Conservation (phyloP, 2,113 vertebrate species). For the Limnothrissa miodon region DNA sequence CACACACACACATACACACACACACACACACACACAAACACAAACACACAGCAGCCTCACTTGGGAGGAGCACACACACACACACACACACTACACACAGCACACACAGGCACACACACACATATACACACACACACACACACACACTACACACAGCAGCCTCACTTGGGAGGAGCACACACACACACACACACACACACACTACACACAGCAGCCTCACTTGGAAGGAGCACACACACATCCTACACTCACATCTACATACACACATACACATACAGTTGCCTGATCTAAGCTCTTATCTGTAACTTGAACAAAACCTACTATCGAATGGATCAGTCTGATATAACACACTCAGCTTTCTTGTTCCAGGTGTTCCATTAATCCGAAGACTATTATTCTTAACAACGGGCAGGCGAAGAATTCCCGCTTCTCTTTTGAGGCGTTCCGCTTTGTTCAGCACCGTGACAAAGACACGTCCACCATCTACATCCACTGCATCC, state of each 20-base stretch:
- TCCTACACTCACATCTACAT: not conserved
- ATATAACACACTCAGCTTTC: too few species aligned
- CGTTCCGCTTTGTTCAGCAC: slow-evolving; percentile 75
- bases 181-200: not conserved
- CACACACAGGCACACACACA: not conserved
- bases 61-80: too few species aligned
- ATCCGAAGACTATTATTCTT: slow-evolving; percentile 48
- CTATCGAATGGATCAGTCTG: too few species aligned
- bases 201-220: too few species aligned
- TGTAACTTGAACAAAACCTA: too few species aligned
- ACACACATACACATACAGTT: not conserved
- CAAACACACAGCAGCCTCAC: not conserved
- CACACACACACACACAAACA: not conserved
- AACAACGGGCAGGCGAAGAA: slow-evolving; percentile 60
- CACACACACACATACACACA: not conserved
- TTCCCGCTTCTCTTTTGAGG: slow-evolving; percentile 69
- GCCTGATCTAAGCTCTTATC: too few species aligned
- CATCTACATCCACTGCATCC: slow-evolving; percentile 73
- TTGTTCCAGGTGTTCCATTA: slow-evolving; percentile 56
- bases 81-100: too few species aligned
- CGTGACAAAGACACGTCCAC: slow-evolving; percentile 61
- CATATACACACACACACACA: not conserved
- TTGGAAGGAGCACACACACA: too few species aligned
- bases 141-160: not conserved
- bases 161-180: not conserved